A percentile compares a stretch with the other conserved stretches of the same genome.
Conservation (phyloP, 1,140 invertebrate species). For the Cheumatopsyche charites region DNA sequence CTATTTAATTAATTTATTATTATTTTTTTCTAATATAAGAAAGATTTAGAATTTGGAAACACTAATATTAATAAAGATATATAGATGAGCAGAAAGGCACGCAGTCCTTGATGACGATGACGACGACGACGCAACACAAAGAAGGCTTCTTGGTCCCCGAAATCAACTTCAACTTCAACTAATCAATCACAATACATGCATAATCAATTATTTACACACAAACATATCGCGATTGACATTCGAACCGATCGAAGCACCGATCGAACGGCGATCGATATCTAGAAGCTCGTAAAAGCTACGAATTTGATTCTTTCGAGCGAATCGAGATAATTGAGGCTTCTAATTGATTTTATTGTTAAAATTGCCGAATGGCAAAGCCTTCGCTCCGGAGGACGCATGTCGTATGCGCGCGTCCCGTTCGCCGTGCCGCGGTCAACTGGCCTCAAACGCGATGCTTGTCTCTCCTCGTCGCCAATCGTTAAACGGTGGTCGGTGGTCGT, state of each 20-base stretch:
- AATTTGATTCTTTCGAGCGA: too few relatives aligned
- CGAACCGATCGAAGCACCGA: too few relatives aligned
- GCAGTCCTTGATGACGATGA: not conserved
- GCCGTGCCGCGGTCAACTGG: conserved; percentile 14
- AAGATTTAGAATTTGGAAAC: conserved; percentile 2
- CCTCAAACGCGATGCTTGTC: not conserved
- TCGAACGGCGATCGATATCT: too few relatives aligned
- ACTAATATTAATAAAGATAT: not conserved
- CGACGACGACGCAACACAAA: not conserved
- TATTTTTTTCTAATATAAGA: not conserved
- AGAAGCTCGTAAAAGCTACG: too few relatives aligned
- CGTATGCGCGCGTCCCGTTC: not conserved
- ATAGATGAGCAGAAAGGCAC: conserved; percentile 23
- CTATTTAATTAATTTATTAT: conserved; percentile 13
- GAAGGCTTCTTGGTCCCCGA: too few relatives aligned
- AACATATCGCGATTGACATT: too few relatives aligned
- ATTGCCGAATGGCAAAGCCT: not conserved
- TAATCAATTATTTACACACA: too few relatives aligned
- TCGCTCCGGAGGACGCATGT: conserved; percentile 4
- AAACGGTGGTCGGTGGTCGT: too few relatives aligned
- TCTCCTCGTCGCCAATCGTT: not conserved
- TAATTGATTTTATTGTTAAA: too few relatives aligned
- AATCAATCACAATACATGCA: too few relatives aligned
- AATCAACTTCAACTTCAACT: too few relatives aligned
- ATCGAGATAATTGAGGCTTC: too few relatives aligned